Conservation (phyloP, 2,113 vertebrate genomes). For the Callocephalon fimbriatum region DNA sequence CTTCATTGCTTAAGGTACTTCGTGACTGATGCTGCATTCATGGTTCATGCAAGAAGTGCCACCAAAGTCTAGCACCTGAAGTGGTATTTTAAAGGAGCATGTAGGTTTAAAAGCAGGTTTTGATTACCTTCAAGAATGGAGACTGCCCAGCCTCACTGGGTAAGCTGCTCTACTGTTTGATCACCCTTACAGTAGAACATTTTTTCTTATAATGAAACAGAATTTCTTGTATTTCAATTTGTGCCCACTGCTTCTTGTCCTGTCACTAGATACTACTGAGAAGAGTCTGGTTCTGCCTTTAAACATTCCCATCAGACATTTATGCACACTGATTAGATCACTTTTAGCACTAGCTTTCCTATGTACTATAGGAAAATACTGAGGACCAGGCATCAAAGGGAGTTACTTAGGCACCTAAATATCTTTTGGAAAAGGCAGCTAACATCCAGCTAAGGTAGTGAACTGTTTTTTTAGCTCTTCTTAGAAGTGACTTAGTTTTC, state of each 20-base stretch:
- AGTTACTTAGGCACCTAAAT: not conserved
- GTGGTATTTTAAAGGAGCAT: not conserved
- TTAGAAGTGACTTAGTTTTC: not conserved
- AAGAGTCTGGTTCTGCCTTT: not conserved
- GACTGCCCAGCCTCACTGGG: not conserved
- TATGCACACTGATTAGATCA: not conserved
- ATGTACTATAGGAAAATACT: not conserved
- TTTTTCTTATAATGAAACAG: not conserved
- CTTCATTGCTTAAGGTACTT: not conserved
- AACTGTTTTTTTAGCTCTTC: not conserved
- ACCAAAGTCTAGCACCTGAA: not conserved
- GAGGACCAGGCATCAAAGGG: not conserved
- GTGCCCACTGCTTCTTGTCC: not conserved
- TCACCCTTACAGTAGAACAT: not conserved
- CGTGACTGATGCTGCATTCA: not conserved
- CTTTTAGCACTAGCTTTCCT: not conserved
- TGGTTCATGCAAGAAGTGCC: not conserved
- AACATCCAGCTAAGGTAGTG: not conserved
- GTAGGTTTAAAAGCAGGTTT: not conserved
- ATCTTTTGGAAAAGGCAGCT: not conserved
- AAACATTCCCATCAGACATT: not conserved
- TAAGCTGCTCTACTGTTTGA: not conserved
- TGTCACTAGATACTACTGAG: not conserved
- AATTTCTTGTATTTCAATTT: not conserved
- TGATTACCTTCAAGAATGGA: not conserved